Evolutionary conservation across 2,113 vertebrate species (phyloP).

Genomic region (Podilymbus podiceps): DNA sequence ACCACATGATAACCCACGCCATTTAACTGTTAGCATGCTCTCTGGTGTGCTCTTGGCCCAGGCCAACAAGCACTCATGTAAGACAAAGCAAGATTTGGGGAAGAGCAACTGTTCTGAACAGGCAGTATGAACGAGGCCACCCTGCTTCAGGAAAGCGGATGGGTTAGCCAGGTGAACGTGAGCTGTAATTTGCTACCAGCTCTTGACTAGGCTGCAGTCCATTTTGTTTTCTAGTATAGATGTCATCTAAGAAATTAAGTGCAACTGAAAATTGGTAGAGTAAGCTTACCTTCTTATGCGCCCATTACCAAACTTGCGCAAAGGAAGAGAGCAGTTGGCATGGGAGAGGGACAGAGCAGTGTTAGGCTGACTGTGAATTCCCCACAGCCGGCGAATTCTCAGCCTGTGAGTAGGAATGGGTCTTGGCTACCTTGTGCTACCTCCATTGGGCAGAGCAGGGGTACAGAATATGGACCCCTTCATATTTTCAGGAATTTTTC

Average conservation of each 20-base stretch:
- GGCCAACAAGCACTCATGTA: not conserved
- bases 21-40: not conserved
- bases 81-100: not conserved
- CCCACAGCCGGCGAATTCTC: not conserved
- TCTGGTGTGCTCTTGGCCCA: not conserved
- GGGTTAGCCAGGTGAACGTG: not conserved
- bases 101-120: accelerated
- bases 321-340: not conserved
- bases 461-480: not conserved
- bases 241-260: not conserved
- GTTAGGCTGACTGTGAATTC: not conserved
- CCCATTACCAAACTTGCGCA: not conserved
- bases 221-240: not conserved
- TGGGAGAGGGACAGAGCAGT: not conserved
- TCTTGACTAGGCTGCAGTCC: not conserved
- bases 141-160: not conserved
- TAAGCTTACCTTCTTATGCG: accelerated
- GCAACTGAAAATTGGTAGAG: not conserved
- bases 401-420: not conserved
- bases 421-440: not conserved
- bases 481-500: not conserved
- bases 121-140: not conserved
- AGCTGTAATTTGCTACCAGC: not conserved
- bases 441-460: not conserved
- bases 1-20: not conserved